Conservation (phyloP, 2,797 vertebrate genomes). For the Meriones psammophilus region DNA sequence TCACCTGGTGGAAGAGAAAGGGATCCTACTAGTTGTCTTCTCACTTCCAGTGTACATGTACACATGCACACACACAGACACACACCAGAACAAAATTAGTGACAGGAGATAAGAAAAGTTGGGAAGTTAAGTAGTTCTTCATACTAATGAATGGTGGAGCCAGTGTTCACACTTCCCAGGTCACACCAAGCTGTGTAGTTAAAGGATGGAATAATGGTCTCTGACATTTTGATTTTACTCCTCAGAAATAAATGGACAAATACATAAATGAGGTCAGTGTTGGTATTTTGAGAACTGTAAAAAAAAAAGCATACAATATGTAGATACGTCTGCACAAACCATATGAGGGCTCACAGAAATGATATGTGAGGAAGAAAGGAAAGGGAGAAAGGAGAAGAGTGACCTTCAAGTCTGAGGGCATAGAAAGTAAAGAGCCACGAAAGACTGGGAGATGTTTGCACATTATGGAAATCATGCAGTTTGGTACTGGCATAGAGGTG, state of each 20-base stretch:
- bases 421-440: conserved; percentile 8
- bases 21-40: background rate
- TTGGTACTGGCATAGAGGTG: conserved; percentile 20
- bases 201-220: conserved; percentile 21
- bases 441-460: conserved; percentile 10
- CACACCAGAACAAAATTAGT: background rate
- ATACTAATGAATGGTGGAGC: background rate
- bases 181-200: background rate
- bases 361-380: background rate
- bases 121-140: conserved; percentile 46
- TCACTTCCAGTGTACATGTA: background rate
- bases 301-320: conserved; percentile 47
- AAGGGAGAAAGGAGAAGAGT: background rate
- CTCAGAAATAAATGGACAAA: background rate
- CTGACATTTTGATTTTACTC: background rate
- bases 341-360: background rate
- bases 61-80: background rate
- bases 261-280: background rate
- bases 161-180: background rate
- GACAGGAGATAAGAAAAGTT: background rate
- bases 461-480: conserved; percentile 52
- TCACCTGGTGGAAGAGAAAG: background rate
- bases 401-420: background rate
- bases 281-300: background rate
- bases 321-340: background rate